Percentiles rank a stretch among this genome's conserved stretches.
phyloP scores from a whole-genome alignment of 2,888 invertebrate species.

The Chouioia cunea region DNA sequence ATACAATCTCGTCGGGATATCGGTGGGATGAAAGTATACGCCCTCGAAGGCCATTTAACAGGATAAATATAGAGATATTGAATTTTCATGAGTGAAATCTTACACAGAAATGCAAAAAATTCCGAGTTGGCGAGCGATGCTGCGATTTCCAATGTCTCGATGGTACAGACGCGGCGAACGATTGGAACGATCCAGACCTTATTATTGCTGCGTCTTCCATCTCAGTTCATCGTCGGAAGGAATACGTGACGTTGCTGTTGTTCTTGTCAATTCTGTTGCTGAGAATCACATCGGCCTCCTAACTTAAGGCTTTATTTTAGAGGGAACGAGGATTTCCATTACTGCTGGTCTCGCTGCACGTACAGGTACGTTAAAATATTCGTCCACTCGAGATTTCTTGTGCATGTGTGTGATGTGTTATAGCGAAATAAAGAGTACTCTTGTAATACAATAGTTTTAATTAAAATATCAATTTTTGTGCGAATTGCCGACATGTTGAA shows the following conservation, averaged over 20 bases:
- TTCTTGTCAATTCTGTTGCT: neutral
- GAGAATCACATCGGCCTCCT: constrained; percentile 21
- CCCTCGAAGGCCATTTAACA: constrained; percentile 28
- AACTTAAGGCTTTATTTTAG: constrained; percentile 3
- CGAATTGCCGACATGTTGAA: too few relatives aligned
- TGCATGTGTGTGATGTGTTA: too few relatives aligned
- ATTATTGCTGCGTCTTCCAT: constrained; percentile 57
- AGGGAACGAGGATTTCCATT: neutral
- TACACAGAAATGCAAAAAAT: constrained; percentile 86
- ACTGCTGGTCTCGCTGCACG: neutral
- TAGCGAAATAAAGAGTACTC: too few relatives aligned
- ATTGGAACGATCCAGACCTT: constrained; percentile 60
- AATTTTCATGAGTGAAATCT: neutral
- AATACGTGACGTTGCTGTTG: neutral
- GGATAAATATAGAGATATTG: neutral
- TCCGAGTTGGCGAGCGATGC: constrained; percentile 86
- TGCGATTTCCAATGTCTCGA: constrained; percentile 92
- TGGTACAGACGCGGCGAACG: constrained; percentile 54
- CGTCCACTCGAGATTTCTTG: too few relatives aligned
- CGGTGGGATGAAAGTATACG: neutral
- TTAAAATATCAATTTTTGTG: too few relatives aligned
- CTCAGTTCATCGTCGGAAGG: constrained; percentile 35
- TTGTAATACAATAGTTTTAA: too few relatives aligned
- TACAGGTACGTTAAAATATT: too few relatives aligned
- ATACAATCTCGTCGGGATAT: neutral